These are phyloP conservation scores for Trachelus troglodyta DNA, from an alignment of 2,888 invertebrate species.

Conservation along the genomic window DNA sequence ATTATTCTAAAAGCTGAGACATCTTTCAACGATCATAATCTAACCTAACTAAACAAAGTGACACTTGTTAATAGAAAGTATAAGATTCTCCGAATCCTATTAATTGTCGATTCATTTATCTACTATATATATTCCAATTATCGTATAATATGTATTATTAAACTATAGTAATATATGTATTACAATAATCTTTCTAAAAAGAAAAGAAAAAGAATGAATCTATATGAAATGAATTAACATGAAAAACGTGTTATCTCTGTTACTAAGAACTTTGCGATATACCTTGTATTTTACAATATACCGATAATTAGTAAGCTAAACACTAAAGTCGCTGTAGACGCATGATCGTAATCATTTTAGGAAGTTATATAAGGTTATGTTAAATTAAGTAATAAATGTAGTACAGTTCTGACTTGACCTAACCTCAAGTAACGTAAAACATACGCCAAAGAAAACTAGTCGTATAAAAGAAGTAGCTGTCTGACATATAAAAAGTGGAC, in stretches of 20 bases:
- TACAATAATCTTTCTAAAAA: too few relatives aligned
- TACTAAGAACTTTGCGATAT: not conserved
- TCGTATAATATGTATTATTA: not conserved
- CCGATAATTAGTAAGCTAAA: not conserved
- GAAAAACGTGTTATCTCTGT: not conserved
- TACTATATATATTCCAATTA: not conserved
- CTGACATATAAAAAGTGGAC: not conserved
- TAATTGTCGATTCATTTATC: not conserved
- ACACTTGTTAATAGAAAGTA: too few relatives aligned
- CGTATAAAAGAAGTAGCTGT: not conserved
- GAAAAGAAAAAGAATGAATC: too few relatives aligned
- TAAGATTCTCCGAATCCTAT: too few relatives aligned
- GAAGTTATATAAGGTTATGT: not conserved
- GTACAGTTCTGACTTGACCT: not conserved
- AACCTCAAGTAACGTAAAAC: not conserved
- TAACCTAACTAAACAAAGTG: too few relatives aligned
- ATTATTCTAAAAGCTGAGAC: not conserved
- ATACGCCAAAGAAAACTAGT: not conserved
- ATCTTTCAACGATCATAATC: too few relatives aligned
- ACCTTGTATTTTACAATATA: not conserved
- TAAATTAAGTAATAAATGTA: not conserved
- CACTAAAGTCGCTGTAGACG: not conserved
- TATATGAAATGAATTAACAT: too few relatives aligned
- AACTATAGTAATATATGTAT: not conserved
- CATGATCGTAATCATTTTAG: not conserved